Evolutionary conservation across 2,113 vertebrate species (phyloP), one percentile per base, ranked within the genome.

Genomic region (Apus apus): DNA sequence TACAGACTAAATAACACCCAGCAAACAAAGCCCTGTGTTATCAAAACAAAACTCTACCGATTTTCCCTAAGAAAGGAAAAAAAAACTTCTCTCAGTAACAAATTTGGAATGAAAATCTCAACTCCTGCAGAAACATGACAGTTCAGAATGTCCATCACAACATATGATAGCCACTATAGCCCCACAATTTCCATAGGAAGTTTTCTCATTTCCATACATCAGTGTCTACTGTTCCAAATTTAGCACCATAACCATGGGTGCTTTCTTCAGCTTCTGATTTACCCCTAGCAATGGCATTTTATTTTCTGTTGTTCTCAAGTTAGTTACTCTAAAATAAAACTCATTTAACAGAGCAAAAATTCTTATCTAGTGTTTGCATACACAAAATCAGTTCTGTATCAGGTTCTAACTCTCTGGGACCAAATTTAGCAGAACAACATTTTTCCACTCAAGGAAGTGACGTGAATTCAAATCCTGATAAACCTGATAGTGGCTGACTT

Each of bases 391-490:
- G 68, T 57, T 38, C n/a, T 80, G 53, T 38, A 60, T 60, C 38
- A 90, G 21, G 56, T 65, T 88, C 68, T 65, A 77, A 27, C 13
- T 76, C 53, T 68, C 79, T 65, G 57, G 66, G 57, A 91, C 46
- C 54, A 87, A 57, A 32, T 73, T 87, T n/a, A 87, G 51, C 23
- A 48, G 22, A 85, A 51, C 17, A 92, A 61, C 25, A 53, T 50
- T 95, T 92, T 91, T 90, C 13, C 32, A 68, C 30, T 87, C 50
- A 38, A 50, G 34, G 27, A 68, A 87, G 5, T 43, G 45, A 70
- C 50, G 38, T 85, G 58, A 89, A 82, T 87, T 92, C 30, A 94
- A 85, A 82, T 65, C 54, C 34, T 79, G 88, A 80, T n/a, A 91
- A 89, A 45, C 30, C 16, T 46, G n/a, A 50, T 46, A 70, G 53